These are phyloP conservation scores for Lynx canadensis DNA, from an alignment of 2,113 vertebrate species.

Conservation along the genomic window DNA sequence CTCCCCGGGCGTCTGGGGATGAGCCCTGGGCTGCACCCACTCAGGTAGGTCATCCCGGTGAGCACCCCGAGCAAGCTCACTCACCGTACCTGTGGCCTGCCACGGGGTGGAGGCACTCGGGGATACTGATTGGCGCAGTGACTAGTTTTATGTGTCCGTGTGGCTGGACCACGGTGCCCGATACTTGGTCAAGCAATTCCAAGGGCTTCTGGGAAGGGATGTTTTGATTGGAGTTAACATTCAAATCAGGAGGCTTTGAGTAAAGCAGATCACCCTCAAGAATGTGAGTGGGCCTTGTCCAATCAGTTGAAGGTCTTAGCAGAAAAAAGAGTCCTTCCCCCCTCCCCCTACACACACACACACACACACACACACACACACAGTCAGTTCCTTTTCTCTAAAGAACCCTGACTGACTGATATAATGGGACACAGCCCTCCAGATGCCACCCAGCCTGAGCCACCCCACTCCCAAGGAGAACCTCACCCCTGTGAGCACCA, in stretches of 20 bases:
- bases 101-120: accelerated
- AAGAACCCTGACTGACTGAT: background rate
- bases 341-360: no score
- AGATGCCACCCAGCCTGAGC: background rate
- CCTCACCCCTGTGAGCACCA: background rate
- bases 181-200: background rate
- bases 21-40: background rate
- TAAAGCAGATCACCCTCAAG: background rate
- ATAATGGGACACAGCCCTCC: background rate
- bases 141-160: background rate
- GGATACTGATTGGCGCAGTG: accelerated
- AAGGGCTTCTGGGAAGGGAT: background rate
- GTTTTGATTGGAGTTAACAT: background rate
- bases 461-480: background rate
- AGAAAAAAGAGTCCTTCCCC: no score
- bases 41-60: accelerated
- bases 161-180: background rate
- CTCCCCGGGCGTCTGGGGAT: no score
- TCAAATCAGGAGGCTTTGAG: background rate
- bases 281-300: background rate
- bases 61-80: background rate
- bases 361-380: no score
- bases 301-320: background rate
- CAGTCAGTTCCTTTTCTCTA: background rate
- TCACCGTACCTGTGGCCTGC: accelerated